Conservation (phyloP, 2,888 invertebrate genomes). For the Drosophila prolongata region DNA sequence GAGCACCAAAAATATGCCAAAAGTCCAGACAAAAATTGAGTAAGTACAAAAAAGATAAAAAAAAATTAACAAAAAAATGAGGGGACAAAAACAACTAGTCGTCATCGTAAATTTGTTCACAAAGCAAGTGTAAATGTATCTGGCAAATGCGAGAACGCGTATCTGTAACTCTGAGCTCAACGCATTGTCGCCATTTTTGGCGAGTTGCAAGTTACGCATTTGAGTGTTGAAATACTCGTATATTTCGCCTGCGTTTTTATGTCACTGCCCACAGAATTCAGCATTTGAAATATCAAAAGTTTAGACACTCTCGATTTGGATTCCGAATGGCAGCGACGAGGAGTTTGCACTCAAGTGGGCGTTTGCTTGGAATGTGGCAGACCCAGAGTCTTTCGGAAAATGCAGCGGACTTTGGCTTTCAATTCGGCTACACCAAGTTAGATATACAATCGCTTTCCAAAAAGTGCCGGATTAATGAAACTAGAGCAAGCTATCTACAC, state of each 20-base stretch:
- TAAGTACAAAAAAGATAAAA: constrained; percentile 32
- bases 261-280: constrained; percentile 56
- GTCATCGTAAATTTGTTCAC: constrained; percentile 37
- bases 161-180: constrained; percentile 27
- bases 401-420: constrained; percentile 21
- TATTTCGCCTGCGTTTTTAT: constrained; percentile 26
- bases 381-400: constrained; percentile 10
- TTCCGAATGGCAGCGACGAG: constrained; percentile 34
- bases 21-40: constrained; percentile 38
- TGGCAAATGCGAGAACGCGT: constrained; percentile 37
- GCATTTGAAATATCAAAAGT: constrained; percentile 31
- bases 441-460: constrained; percentile 34
- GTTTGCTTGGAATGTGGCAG: constrained; percentile 45
- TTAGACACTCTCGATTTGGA: constrained; percentile 36
- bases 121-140: constrained; percentile 36
- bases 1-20: constrained; percentile 47
- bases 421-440: constrained; percentile 13
- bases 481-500: constrained; percentile 41
- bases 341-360: constrained; percentile 54
- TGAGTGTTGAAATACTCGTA: constrained; percentile 46
- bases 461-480: constrained; percentile 51
- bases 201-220: constrained; percentile 65
- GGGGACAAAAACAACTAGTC: constrained; percentile 11
- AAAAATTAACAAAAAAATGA: constrained; percentile 1
- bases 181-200: constrained; percentile 67